Evolutionary conservation across 1,140 invertebrate species (phyloP).

Genomic region (Heliconius congener): DNA sequence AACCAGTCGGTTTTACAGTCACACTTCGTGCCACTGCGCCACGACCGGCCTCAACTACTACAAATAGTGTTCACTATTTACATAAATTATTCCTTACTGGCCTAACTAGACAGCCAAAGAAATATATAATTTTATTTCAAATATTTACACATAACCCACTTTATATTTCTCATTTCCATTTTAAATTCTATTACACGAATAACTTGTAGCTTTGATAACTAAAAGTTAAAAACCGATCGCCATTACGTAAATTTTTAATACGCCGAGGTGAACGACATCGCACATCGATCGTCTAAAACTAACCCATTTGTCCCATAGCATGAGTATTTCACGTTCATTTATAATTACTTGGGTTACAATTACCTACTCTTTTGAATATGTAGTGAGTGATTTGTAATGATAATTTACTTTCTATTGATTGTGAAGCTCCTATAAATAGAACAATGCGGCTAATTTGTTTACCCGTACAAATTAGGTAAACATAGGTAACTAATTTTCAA

Average conservation of each 20-base stretch:
- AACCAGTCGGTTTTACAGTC: too few species aligned
- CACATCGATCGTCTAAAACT: constrained; percentile 29
- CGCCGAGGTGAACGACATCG: constrained; percentile 21
- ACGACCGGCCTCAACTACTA: too few species aligned
- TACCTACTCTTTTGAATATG: neutral
- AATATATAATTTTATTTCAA: too few species aligned
- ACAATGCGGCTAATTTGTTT: neutral
- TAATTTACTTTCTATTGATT: constrained; percentile 11
- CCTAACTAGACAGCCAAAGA: too few species aligned
- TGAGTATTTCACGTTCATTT: constrained; percentile 17
- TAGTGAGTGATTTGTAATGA: neutral
- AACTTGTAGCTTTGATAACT: neutral
- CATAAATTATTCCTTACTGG: too few species aligned
- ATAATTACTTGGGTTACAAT: constrained; percentile 13
- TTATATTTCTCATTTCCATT: too few species aligned
- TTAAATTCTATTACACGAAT: too few species aligned
- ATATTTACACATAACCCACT: too few species aligned
- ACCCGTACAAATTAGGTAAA: neutral
- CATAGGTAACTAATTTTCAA: neutral
- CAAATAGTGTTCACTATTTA: too few species aligned
- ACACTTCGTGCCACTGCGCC: too few species aligned
- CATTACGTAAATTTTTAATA: constrained; percentile 31
- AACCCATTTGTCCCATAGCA: constrained; percentile 14
- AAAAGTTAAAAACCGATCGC: constrained; percentile 16
- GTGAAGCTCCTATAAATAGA: neutral